Conservation (phyloP, 2,113 vertebrate species). For the Barbus barbus region DNA sequence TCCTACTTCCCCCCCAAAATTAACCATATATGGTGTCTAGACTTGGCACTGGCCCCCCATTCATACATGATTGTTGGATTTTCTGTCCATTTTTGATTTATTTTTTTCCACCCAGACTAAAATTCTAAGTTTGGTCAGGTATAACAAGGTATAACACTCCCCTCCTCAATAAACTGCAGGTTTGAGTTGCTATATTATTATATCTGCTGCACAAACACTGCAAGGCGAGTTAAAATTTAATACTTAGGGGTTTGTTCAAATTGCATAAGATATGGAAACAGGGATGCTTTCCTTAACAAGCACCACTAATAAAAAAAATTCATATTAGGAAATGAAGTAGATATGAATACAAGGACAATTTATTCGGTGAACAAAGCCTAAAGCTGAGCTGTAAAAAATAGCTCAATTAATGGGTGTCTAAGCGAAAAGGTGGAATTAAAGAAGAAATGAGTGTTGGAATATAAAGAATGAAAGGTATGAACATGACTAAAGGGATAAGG, state of each 20-base stretch:
- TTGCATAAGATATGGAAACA: not conserved
- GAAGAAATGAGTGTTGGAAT: not conserved
- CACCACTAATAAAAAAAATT: not conserved
- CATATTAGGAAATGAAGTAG: not conserved
- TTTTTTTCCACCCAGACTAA: too few relatives aligned
- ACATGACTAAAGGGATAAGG: not conserved
- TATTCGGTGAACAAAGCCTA: not conserved
- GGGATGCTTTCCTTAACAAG: not conserved
- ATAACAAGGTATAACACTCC: not conserved
- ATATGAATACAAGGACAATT: not conserved
- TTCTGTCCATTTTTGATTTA: not conserved
- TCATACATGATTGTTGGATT: not conserved
- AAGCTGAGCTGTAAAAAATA: slow-evolving; percentile 6
- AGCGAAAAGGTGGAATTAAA: not conserved
- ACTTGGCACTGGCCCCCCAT: not conserved
- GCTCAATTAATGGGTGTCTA: not conserved
- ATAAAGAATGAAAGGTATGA: not conserved
- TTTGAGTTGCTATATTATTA: not conserved
- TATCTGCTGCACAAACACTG: not conserved
- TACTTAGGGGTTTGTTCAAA: not conserved
- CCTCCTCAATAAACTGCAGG: not conserved
- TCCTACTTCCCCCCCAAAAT: too few relatives aligned
- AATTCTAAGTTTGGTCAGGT: not conserved
- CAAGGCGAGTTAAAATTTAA: not conserved
- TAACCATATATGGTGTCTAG: too few relatives aligned